These are phyloP conservation scores for Pasiphila rectangulata DNA, from an alignment of 2,888 invertebrate genomes.

Conservation along the genomic window DNA sequence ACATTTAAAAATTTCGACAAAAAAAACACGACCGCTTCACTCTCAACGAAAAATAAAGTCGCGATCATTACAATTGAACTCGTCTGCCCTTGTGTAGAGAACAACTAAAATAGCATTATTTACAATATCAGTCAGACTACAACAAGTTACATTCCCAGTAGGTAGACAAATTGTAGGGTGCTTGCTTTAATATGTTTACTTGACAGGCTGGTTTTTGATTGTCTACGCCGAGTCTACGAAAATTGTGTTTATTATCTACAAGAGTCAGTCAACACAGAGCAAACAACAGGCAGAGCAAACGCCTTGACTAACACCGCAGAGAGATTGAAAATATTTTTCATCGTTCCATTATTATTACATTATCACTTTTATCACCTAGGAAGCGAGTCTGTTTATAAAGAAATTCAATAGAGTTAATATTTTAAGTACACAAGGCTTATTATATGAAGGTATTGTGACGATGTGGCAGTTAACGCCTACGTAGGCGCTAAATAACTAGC, in stretches of 20 bases:
- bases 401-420: slow-evolving; percentile 23
- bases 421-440: slow-evolving; percentile 24
- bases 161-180: not conserved
- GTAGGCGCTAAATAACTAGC: too few species aligned
- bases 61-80: slow-evolving; percentile 1
- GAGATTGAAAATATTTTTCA: slow-evolving; percentile 26
- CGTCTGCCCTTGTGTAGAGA: not conserved
- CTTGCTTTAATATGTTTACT: slow-evolving; percentile 7
- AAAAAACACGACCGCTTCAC: slow-evolving; percentile 9
- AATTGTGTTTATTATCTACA: slow-evolving; percentile 14
- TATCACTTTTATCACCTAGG: slow-evolving; percentile 26
- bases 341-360: slow-evolving; percentile 7
- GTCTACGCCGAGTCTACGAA: slow-evolving; percentile 8
- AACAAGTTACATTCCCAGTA: not conserved
- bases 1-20: not conserved
- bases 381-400: slow-evolving; percentile 25
- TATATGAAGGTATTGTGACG: slow-evolving; percentile 32
- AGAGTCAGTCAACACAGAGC: slow-evolving; percentile 7
- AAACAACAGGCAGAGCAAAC: too few species aligned
- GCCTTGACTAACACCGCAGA: slow-evolving; percentile 23
- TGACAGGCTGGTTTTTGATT: slow-evolving; percentile 4
- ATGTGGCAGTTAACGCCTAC: slow-evolving; percentile 38
- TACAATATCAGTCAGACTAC: not conserved
- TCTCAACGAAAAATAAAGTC: slow-evolving; percentile 12
- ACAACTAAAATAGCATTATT: slow-evolving; percentile 10